Conservation (phyloP, 2,797 vertebrate species). For the Cygnus olor region DNA sequence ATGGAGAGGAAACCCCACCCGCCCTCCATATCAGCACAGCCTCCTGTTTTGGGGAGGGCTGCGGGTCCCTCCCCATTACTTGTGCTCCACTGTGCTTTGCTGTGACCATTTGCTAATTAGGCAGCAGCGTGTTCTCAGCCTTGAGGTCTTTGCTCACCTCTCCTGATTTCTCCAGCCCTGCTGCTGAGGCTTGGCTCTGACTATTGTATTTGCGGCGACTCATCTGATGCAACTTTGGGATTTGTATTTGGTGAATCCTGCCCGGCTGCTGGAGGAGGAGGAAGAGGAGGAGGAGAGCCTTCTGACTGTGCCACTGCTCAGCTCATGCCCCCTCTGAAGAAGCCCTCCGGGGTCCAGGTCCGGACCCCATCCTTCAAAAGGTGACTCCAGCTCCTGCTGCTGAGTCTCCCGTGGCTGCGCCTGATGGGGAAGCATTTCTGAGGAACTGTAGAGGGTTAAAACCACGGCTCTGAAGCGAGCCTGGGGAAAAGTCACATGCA, state of each 20-base stretch:
- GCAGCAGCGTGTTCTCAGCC: background rate
- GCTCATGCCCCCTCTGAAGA: background rate
- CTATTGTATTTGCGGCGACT: background rate
- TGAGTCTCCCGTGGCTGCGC: background rate
- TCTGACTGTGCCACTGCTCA: background rate
- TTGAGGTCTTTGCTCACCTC: rapidly evolving
- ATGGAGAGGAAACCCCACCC: background rate
- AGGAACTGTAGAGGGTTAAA: slow-evolving; percentile 47
- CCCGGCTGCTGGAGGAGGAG: background rate
- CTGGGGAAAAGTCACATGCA: slow-evolving; percentile 39
- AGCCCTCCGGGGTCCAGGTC: background rate
- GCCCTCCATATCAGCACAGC: background rate
- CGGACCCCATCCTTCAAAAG: background rate
- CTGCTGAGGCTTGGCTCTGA: background rate
- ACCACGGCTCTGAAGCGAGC: background rate
- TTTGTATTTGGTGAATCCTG: background rate
- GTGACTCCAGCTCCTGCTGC: background rate
- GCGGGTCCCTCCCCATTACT: background rate
- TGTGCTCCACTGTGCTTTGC: background rate
- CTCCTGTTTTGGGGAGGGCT: background rate
- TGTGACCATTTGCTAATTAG: background rate
- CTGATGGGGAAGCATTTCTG: background rate
- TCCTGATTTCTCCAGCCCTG: background rate
- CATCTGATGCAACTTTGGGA: background rate
- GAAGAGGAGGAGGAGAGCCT: background rate